Evolutionary conservation across 2,888 invertebrate species (phyloP).

Genomic region (Augiades crinisus): DNA sequence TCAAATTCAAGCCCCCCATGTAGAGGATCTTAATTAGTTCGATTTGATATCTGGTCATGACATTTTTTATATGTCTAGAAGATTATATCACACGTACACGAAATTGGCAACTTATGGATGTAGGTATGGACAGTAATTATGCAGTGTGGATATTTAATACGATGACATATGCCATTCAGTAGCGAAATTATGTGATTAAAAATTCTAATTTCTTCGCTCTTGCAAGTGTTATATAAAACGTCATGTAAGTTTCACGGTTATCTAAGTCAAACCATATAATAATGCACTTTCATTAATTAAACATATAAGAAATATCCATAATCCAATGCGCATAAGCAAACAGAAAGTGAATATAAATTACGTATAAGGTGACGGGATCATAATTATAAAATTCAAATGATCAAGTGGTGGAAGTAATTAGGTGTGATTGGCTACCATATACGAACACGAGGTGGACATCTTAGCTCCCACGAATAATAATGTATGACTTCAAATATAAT

Average conservation of each 20-base stretch:
- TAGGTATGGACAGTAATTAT: background rate
- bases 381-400: background rate
- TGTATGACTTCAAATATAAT: too few species aligned
- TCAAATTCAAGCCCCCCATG: too few species aligned
- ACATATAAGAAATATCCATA: conserved; percentile 15
- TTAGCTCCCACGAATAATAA: too few species aligned
- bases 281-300: conserved; percentile 25
- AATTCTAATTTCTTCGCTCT: conserved; percentile 6
- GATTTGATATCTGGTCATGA: background rate
- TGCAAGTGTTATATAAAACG: conserved; percentile 19
- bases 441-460: too few species aligned
- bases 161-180: conserved; percentile 2
- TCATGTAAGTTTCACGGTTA: conserved; percentile 15
- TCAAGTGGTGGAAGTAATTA: background rate
- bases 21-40: too few species aligned
- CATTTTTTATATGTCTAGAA: background rate
- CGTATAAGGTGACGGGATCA: conserved; percentile 6
- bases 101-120: background rate
- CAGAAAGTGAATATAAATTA: conserved; percentile 24
- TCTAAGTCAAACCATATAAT: background rate
- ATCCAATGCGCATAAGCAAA: conserved; percentile 19
- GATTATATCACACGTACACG: background rate
- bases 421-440: too few species aligned
- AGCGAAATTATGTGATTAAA: conserved; percentile 5
- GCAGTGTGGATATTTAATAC: background rate